Evolutionary conservation across 2,113 vertebrate species (phyloP).

Genomic region (Oreochromis niloticus): DNA sequence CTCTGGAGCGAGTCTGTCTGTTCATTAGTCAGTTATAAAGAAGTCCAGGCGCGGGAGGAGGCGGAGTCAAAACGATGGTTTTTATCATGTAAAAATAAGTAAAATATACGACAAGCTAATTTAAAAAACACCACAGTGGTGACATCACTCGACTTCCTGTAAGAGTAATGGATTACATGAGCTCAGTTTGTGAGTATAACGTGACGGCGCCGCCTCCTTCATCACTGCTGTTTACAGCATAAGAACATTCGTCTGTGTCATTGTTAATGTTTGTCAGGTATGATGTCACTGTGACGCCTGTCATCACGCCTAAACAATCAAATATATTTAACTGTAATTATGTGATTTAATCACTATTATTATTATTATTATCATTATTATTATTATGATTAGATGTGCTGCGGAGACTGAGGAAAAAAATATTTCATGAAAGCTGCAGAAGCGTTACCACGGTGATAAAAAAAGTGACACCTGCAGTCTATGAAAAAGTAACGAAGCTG

Average conservation of each 20-base stretch:
- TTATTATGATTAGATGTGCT: background rate
- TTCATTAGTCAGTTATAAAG: background rate
- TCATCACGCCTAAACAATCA: background rate
- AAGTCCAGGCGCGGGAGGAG: background rate
- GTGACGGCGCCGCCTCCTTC: background rate
- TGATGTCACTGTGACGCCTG: background rate
- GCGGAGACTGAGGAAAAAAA: background rate
- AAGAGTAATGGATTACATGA: background rate
- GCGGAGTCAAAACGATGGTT: fast-evolving
- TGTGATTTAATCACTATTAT: background rate
- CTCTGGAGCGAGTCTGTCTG: background rate
- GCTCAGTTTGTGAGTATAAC: background rate
- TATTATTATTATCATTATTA: background rate
- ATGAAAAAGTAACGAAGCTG: fast-evolving
- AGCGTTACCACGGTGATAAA: background rate
- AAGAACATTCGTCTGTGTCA: background rate
- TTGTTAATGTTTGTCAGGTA: background rate
- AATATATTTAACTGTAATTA: background rate
- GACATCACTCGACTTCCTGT: background rate
- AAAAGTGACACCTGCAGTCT: background rate
- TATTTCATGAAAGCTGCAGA: background rate
- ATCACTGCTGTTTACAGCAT: background rate
- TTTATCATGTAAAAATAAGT: background rate
- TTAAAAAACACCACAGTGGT: background rate
- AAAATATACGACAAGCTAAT: background rate